Conservation (phyloP, 2,797 vertebrate genomes). For the Aplochiton taeniatus region DNA sequence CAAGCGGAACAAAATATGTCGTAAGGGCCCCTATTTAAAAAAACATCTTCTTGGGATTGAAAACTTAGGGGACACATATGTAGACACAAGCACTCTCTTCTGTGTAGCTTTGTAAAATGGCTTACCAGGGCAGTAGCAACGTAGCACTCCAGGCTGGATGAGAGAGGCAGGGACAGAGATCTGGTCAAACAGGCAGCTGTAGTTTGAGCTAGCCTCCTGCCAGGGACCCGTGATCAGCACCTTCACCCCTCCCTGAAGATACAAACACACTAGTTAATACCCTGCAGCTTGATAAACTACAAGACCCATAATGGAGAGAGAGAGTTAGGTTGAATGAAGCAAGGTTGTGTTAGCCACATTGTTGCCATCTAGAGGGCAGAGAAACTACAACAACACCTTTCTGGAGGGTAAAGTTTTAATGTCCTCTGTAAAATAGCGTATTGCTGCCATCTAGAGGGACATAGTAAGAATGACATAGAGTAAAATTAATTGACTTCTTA, state of each 20-base stretch:
- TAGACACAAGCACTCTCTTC: too few relatives aligned
- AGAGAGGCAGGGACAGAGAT: conserved; percentile 97
- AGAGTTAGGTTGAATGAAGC: too few relatives aligned
- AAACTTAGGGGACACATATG: too few relatives aligned
- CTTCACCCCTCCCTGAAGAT: conserved; percentile 93
- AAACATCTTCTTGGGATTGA: too few relatives aligned
- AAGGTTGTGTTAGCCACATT: too few relatives aligned
- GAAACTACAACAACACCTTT: conserved; percentile 15
- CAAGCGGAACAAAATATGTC: too few relatives aligned
- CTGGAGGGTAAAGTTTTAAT: not conserved
- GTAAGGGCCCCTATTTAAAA: too few relatives aligned
- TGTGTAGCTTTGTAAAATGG: not conserved
- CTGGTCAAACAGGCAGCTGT: conserved; percentile 99
- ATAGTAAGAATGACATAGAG: conserved; percentile 30
- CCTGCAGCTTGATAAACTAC: not conserved
- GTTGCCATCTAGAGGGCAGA: too few relatives aligned
- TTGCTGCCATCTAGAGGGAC: conserved; percentile 55
- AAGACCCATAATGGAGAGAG: too few relatives aligned
- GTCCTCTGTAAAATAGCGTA: not conserved
- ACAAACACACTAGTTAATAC: conserved; percentile 4
- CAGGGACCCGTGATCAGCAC: conserved; percentile 98
- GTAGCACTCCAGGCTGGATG: conserved; percentile 96
- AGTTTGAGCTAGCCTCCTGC: conserved; percentile 96
- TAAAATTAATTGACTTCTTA: not conserved
- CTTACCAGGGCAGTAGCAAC: conserved; percentile 99